phyloP scores from a whole-genome alignment of 2,113 vertebrate species.

The Aptenodytes forsteri region DNA sequence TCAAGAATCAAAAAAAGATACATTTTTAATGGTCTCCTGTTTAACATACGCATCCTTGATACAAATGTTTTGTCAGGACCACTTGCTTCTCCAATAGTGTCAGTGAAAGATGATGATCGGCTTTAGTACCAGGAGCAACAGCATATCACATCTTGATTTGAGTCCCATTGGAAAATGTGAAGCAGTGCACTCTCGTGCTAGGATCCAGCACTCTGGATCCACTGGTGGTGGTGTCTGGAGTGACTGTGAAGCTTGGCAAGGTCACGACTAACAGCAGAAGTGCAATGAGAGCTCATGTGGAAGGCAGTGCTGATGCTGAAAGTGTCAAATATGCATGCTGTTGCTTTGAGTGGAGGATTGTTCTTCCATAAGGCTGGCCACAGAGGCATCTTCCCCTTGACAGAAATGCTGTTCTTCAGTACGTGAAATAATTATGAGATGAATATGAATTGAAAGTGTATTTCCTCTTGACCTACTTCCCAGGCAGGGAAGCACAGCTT shows the following conservation, averaged over 20 bases:
- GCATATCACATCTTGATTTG: not conserved
- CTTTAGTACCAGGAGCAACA: not conserved
- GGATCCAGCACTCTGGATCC: not conserved
- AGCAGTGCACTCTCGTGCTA: not conserved
- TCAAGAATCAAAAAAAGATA: not conserved
- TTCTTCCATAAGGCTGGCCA: conserved; percentile 23
- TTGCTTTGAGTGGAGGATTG: not conserved
- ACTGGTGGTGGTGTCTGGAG: not conserved
- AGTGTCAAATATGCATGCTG: not conserved
- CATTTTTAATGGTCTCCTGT: not conserved
- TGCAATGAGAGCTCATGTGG: not conserved
- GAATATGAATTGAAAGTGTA: conserved; percentile 51
- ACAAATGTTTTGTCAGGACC: not conserved
- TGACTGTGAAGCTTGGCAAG: not conserved
- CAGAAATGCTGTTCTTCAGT: conserved; percentile 7
- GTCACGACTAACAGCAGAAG: not conserved
- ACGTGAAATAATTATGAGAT: conserved; percentile 70
- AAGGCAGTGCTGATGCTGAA: not conserved
- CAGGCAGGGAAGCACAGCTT: conserved; percentile 24
- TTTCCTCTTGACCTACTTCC: conserved; percentile 71
- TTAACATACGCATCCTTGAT: not conserved
- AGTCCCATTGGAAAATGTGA: not conserved
- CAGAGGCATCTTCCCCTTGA: not conserved
- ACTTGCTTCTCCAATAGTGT: not conserved
- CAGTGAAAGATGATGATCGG: not conserved